Conservation (phyloP, 37 sponge, comb jelly and placozoan species). For the Bolinopsis microptera region DNA sequence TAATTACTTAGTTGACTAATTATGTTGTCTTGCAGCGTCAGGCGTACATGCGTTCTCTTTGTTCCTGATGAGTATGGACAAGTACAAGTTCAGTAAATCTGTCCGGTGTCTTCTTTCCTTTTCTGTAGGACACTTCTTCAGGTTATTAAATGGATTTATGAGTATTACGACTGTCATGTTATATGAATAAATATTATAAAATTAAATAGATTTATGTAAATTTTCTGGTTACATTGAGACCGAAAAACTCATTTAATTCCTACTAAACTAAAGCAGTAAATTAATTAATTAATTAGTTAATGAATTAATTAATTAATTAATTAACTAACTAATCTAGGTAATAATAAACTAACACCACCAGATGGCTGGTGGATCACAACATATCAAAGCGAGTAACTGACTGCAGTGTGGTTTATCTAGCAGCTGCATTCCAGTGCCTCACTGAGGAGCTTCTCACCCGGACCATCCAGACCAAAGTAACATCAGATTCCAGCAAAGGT, state of each 20-base stretch:
- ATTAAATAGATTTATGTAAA: no score
- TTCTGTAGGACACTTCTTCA: slow-evolving; percentile 60
- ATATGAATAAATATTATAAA: no score
- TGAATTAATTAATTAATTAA: no score
- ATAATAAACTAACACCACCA: background rate
- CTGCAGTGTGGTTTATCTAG: slow-evolving; percentile 60
- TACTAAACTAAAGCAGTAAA: no score
- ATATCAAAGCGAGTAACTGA: slow-evolving; percentile 27
- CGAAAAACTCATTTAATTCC: no score
- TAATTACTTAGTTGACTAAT: background rate
- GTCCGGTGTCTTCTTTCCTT: slow-evolving; percentile 63
- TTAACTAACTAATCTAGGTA: background rate
- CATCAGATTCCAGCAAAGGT: slow-evolving; percentile 34
- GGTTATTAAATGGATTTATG: background rate
- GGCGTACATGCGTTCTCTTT: slow-evolving; percentile 33
- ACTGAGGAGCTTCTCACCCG: slow-evolving; percentile 61
- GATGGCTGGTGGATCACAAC: slow-evolving; percentile 64
- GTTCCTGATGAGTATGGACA: slow-evolving; percentile 59
- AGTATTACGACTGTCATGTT: no score
- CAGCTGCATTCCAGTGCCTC: slow-evolving; percentile 58
- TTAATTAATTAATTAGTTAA: no score
- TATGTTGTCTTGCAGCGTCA: no score
- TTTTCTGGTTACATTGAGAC: no score
- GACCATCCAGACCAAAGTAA: slow-evolving; percentile 10
- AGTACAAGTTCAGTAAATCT: slow-evolving; percentile 66